Evolutionary conservation across 2,797 vertebrate species (phyloP).

Genomic region (Setipinna tenuifilis): DNA sequence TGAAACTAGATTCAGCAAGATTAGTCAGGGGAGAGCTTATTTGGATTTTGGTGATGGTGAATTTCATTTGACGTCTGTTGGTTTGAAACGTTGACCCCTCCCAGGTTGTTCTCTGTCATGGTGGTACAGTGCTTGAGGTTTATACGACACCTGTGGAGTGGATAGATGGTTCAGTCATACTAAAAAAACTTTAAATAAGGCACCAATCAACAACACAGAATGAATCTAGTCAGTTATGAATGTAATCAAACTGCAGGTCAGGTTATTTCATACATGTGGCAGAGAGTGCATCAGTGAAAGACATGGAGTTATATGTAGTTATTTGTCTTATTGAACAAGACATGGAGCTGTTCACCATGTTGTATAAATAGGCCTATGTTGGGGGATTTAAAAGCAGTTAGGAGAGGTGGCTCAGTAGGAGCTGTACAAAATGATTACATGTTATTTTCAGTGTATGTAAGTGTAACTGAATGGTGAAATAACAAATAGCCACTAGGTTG

Average conservation of each 20-base stretch:
- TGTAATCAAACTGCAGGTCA: neutral
- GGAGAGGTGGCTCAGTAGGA: too few relatives aligned
- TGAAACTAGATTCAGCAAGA: slow-evolving; percentile 51
- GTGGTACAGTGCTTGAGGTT: slow-evolving; percentile 51
- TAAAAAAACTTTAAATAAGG: neutral
- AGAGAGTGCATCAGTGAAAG: neutral
- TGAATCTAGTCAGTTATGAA: neutral
- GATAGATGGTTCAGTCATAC: slow-evolving; percentile 12
- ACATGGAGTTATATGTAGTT: neutral
- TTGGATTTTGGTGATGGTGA: slow-evolving; percentile 62
- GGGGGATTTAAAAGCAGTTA: too few relatives aligned
- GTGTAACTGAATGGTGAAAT: neutral
- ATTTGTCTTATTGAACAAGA: too few relatives aligned
- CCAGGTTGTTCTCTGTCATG: slow-evolving; percentile 62
- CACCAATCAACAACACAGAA: neutral
- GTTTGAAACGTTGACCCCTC: slow-evolving; percentile 64
- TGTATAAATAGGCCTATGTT: too few relatives aligned
- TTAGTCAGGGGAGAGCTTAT: slow-evolving; percentile 62
- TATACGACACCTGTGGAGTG: slow-evolving; percentile 42
- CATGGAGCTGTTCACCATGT: too few relatives aligned
- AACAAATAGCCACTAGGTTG: neutral
- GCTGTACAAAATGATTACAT: neutral
- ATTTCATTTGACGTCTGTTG: slow-evolving; percentile 64
- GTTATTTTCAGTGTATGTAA: too few relatives aligned
- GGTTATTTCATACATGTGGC: neutral